Base-by-base conservation (phyloP, 1,140 invertebrate genomes). In the Hetaerina americana region DNA sequence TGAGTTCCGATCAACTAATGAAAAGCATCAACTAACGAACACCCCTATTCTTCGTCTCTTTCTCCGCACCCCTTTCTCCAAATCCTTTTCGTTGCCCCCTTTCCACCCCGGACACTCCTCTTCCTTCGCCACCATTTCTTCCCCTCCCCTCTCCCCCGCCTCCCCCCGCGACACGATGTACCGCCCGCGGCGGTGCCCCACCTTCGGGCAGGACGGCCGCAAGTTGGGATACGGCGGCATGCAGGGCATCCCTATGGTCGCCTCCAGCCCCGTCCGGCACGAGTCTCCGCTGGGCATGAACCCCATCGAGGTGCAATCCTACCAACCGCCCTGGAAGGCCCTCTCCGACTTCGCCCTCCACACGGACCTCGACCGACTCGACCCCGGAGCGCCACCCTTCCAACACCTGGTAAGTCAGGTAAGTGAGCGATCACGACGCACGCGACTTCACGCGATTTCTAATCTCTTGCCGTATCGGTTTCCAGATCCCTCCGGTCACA, bases 251-350 rank as follows among this genome's bases (percentile, higher is more conserved):
- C 95, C 95, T 0, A 94, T 98, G 90, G 94, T 98, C 25, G 96
- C 96, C 0, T 93, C 94, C 12, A 95, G 93, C 77, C 96, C 96
- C 6, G 95, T 98, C 0, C 87, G 93, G 31, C 95, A 98, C 81
- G 95, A 97, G 80, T 91, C 91, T 75, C 92, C 92, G 0, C 84
- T 92, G 66, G 91, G 92, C 40, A 87, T 94, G 80, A 90, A 92
- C 77, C 90, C 91, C 12, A 84, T 96, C 31, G 93, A 96, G 81
- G 95, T 98, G 28, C 94, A 95, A 77, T 93, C 92, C 72, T 98
- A 98, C 85, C 95, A 97, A 82, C 95, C 95, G 57, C 95, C 94
- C 12, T 98, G 95, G 96, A 97, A 98, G 84, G 93, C 95, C 66
- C 88, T 98, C 22, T 92, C 91, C 28, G 95, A 98, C 79, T 98